Conservation (phyloP, 2,797 vertebrate genomes). For the Tadarida brasiliensis region DNA sequence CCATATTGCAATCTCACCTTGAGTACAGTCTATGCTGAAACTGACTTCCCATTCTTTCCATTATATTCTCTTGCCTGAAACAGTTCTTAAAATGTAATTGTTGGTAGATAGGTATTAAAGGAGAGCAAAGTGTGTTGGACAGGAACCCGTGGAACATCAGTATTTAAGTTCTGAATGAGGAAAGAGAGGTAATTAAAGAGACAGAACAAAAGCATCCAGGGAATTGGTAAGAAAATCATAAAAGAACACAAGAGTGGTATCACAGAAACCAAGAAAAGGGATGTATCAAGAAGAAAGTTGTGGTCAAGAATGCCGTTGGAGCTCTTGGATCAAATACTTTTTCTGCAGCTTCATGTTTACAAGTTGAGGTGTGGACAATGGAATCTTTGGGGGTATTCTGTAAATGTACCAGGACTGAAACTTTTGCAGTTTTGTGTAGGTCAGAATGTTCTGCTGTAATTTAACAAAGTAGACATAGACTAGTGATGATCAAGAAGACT, state of each 20-base stretch:
- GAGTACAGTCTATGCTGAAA: not conserved
- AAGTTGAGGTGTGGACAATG: not conserved
- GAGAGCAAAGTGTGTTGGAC: not conserved
- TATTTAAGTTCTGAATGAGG: not conserved
- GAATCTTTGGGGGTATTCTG: not conserved
- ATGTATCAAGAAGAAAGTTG: not conserved
- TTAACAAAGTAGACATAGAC: not conserved
- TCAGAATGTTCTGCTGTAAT: not conserved
- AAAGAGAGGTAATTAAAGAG: not conserved
- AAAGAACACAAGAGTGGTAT: not conserved
- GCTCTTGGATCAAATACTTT: not conserved
- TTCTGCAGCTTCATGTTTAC: slow-evolving; percentile 33
- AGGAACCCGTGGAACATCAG: not conserved
- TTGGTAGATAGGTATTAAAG: not conserved
- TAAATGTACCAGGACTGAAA: not conserved
- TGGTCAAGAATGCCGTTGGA: not conserved
- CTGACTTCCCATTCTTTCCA: not conserved
- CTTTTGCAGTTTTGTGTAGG: not conserved
- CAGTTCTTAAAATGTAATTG: not conserved
- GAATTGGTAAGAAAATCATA: not conserved
- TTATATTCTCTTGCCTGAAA: not conserved
- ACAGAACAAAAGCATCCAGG: not conserved
- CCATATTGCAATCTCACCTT: not conserved
- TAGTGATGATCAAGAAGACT: not conserved
- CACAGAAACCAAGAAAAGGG: slow-evolving; percentile 11